A percentile compares a stretch with the other conserved stretches of the same genome.
phyloP scores from a whole-genome alignment of 2,797 vertebrate species.

The Coccyzus lansbergi region DNA sequence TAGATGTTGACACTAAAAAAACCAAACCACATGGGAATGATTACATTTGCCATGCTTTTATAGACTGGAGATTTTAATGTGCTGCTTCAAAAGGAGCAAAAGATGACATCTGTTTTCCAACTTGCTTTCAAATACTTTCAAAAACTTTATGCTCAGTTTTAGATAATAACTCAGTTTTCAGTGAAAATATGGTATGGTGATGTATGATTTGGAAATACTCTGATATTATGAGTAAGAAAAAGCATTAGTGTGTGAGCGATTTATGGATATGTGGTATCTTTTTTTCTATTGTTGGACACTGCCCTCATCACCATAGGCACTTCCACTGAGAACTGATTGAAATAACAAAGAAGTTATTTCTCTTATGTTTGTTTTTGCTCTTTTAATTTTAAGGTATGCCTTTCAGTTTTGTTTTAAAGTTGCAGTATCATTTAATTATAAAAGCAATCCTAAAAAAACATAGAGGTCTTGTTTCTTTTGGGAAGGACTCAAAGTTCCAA shows the following conservation, averaged over 20 bases:
- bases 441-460: slow-evolving; percentile 31
- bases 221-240: background rate
- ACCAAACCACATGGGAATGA: fast-evolving
- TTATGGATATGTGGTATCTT: background rate
- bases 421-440: background rate
- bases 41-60: background rate
- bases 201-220: background rate
- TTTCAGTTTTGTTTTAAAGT: background rate
- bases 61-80: background rate
- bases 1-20: background rate
- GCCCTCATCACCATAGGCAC: background rate
- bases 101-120: background rate
- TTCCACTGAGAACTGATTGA: background rate
- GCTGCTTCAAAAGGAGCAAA: background rate
- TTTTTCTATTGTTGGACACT: background rate
- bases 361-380: background rate
- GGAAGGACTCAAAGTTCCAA: background rate
- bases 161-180: background rate
- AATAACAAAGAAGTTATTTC: background rate
- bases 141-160: background rate
- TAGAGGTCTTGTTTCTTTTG: slow-evolving; percentile 25
- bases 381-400: background rate
- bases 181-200: background rate
- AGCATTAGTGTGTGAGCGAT: background rate
- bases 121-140: background rate